These are phyloP conservation scores for Rhineura floridana DNA, from an alignment of 2,113 vertebrate genomes.

Conservation along the genomic window DNA sequence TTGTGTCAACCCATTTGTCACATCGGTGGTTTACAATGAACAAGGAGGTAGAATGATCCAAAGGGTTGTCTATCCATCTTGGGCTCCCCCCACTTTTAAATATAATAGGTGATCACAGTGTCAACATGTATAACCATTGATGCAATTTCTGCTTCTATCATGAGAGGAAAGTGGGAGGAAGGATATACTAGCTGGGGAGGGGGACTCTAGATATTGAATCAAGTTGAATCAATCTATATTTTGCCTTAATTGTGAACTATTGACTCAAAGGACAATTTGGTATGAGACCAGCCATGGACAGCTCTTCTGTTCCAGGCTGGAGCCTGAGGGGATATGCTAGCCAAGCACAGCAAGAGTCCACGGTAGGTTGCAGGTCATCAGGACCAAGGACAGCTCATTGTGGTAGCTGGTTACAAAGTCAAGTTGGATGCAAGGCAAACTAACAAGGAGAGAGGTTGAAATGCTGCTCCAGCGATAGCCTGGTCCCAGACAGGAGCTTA, in stretches of 20 bases:
- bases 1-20: slow-evolving; percentile 11
- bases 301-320: not conserved
- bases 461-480: not conserved
- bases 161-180: slow-evolving; percentile 9
- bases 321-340: not conserved
- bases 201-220: not conserved
- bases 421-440: not conserved
- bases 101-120: slow-evolving; percentile 31
- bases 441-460: too few species aligned
- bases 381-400: not conserved
- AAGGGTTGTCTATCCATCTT: slow-evolving; percentile 42
- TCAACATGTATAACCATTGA: slow-evolving; percentile 55
- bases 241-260: not conserved
- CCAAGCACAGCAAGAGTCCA: not conserved
- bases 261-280: not conserved
- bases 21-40: not conserved
- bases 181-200: not conserved
- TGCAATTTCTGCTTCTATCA: slow-evolving; percentile 49
- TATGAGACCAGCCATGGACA: not conserved
- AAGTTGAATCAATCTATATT: too few species aligned
- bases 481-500: not conserved
- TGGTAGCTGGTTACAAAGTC: not conserved
- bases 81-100: slow-evolving; percentile 20
- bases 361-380: not conserved
- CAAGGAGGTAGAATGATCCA: slow-evolving; percentile 13